These are phyloP conservation scores for Agrypnus murinus DNA, from an alignment of 2,888 invertebrate species.

Conservation along the genomic window DNA sequence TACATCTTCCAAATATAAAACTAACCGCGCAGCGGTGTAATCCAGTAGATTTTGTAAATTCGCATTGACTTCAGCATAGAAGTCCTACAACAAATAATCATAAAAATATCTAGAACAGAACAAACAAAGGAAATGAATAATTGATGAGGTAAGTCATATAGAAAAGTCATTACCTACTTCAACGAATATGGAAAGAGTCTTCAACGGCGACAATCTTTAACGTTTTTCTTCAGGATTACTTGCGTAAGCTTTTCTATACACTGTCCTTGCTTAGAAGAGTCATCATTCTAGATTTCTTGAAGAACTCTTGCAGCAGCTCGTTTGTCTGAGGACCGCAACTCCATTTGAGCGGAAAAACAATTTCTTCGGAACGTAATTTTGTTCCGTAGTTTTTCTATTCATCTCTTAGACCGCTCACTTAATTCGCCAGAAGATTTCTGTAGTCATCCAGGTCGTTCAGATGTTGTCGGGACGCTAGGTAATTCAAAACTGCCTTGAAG, in stretches of 20 bases:
- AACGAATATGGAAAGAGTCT: slow-evolving; percentile 50
- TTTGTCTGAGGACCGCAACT: not conserved
- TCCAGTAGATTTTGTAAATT: too few species aligned
- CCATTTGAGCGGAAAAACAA: slow-evolving; percentile 48
- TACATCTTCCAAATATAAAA: not conserved
- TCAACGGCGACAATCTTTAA: not conserved
- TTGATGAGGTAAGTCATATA: too few species aligned
- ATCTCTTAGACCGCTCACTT: slow-evolving; percentile 52
- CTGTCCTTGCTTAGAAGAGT: not conserved
- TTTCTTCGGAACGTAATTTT: not conserved
- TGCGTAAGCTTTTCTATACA: not conserved
- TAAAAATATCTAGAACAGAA: too few species aligned
- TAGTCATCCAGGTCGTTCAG: slow-evolving; percentile 45
- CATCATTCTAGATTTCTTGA: not conserved
- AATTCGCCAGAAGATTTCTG: not conserved
- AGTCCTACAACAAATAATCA: too few species aligned
- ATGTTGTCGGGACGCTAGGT: too few species aligned
- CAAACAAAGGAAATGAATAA: too few species aligned
- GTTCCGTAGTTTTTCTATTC: not conserved
- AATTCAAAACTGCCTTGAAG: too few species aligned
- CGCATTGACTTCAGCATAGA: not conserved
- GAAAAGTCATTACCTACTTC: slow-evolving; percentile 46
- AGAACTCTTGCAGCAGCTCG: not conserved
- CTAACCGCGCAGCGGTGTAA: too few species aligned
- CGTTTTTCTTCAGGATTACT: not conserved